These are phyloP conservation scores for Hyperopisus bebe DNA, from an alignment of 2,113 vertebrate genomes.

Conservation along the genomic window DNA sequence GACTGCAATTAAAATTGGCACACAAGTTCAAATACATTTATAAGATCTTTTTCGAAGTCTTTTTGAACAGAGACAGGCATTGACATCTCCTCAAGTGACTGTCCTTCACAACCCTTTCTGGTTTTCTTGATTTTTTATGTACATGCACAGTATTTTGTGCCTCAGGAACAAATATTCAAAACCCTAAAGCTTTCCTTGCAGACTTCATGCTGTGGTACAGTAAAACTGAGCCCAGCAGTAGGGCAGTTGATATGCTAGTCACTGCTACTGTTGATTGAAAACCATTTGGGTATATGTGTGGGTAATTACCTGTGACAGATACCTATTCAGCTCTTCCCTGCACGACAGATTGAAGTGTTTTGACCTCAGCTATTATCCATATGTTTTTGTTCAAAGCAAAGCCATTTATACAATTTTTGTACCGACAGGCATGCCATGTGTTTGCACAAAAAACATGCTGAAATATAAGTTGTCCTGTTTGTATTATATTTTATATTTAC, in stretches of 20 bases:
- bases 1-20: not conserved
- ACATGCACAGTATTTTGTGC: not conserved
- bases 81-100: not conserved
- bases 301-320: conserved; percentile 11
- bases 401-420: not conserved
- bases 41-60: not conserved
- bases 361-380: not conserved
- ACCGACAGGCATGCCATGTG: not conserved
- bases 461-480: not conserved
- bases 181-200: not conserved
- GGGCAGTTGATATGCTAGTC: conserved; percentile 5
- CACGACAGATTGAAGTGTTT: not conserved
- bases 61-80: not conserved
- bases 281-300: not conserved
- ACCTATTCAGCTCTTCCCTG: not conserved
- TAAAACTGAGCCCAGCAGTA: not conserved
- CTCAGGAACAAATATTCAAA: not conserved
- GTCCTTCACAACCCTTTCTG: not conserved
- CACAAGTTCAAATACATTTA: not conserved
- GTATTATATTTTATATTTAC: not conserved
- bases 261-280: conserved; percentile 1
- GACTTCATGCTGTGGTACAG: not conserved
- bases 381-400: not conserved
- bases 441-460: not conserved
- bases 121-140: not conserved